Percentiles rank a stretch among this genome's conserved stretches.
Conservation (phyloP, 1,140 invertebrate species). For the Pseudachorutes palmiensis region DNA sequence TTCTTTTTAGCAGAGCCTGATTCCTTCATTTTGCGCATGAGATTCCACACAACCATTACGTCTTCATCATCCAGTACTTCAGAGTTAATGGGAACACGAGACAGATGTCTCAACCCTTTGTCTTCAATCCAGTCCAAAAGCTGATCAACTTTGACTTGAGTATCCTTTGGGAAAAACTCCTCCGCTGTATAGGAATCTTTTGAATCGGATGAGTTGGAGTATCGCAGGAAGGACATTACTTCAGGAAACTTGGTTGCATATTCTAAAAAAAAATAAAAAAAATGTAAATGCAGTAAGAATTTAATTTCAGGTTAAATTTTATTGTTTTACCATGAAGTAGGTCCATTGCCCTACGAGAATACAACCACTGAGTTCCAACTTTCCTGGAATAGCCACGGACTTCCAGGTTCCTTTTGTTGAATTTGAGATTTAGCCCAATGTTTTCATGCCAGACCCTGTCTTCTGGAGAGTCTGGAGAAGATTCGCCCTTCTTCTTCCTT, state of each 20-base stretch:
- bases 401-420: conserved; percentile 65
- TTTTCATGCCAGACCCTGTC: neutral
- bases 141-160: conserved; percentile 17
- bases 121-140: conserved; percentile 32
- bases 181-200: conserved; percentile 17
- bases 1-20: neutral
- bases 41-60: conserved; percentile 30
- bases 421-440: conserved; percentile 69
- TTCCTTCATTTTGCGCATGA: neutral
- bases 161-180: conserved; percentile 28
- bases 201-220: neutral
- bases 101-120: conserved; percentile 22
- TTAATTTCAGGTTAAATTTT: neutral
- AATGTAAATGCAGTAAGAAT: neutral
- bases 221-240: conserved; percentile 54
- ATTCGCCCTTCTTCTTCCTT: conserved; percentile 7
- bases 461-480: neutral
- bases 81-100: conserved; percentile 27
- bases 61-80: conserved; percentile 36
- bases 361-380: conserved; percentile 61
- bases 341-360: conserved; percentile 67
- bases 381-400: conserved; percentile 71
- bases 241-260: conserved; percentile 66
- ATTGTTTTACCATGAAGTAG: conserved; percentile 52
- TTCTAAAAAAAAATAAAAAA: conserved; percentile 29